These are phyloP conservation scores for Numida meleagris DNA, from an alignment of 2,113 vertebrate species.

Conservation along the genomic window DNA sequence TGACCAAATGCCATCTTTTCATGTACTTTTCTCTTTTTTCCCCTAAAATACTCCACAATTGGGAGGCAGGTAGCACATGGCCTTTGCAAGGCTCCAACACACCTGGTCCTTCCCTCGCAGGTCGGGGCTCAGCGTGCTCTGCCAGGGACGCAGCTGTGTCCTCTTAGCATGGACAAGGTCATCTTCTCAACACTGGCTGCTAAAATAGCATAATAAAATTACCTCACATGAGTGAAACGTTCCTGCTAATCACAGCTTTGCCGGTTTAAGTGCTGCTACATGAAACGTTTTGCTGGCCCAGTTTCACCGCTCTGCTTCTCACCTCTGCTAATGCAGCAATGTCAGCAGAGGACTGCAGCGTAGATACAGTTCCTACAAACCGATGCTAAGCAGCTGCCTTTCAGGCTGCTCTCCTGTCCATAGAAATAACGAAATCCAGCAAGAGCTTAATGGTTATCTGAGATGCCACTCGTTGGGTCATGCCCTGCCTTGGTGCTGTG, in stretches of 20 bases:
- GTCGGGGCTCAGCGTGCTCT: fast-evolving
- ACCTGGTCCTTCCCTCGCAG: fast-evolving
- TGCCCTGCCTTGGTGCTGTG: background rate
- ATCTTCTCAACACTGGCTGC: fast-evolving
- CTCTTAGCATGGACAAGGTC: background rate
- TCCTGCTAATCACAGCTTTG: background rate
- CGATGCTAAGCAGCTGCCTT: fast-evolving
- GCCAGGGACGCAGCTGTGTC: background rate
- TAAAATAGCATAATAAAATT: background rate
- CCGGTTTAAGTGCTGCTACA: background rate
- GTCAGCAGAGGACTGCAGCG: background rate
- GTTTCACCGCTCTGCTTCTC: background rate
- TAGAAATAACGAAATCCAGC: background rate
- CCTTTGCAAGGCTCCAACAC: background rate
- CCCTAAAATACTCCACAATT: fast-evolving
- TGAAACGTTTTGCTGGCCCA: background rate
- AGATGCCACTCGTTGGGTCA: background rate
- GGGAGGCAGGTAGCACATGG: fast-evolving
- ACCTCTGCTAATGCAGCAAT: background rate
- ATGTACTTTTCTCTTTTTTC: fast-evolving
- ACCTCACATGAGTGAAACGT: background rate
- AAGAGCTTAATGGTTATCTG: background rate
- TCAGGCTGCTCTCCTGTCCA: background rate
- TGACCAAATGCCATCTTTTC: background rate
- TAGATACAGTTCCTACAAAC: fast-evolving